Evolutionary conservation across 2,888 invertebrate species (phyloP).

Genomic region (Petrolisthes cinctipes): DNA sequence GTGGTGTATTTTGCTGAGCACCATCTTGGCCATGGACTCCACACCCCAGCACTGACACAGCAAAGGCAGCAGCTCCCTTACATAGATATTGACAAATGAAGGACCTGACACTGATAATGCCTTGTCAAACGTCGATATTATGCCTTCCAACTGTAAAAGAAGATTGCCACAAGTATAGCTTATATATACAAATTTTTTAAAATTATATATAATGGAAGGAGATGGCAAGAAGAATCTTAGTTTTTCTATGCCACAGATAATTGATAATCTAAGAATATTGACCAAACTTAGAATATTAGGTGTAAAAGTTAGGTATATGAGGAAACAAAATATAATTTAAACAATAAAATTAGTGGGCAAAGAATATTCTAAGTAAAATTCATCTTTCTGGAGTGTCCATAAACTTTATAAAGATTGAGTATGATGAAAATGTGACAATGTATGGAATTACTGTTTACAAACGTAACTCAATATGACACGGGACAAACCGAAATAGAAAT

Average conservation of each 20-base stretch:
- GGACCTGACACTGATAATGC: constrained; percentile 19
- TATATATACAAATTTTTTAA: no score
- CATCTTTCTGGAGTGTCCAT: no score
- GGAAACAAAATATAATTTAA: no score
- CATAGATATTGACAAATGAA: constrained; percentile 27
- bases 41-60: constrained; percentile 45
- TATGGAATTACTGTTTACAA: no score
- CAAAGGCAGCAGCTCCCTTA: constrained; percentile 33
- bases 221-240: neutral
- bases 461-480: neutral
- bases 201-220: neutral
- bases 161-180: neutral
- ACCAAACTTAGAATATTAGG: neutral
- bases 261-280: neutral
- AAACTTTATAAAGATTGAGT: no score
- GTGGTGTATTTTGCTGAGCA: constrained; percentile 22
- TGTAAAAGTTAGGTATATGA: neutral
- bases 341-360: no score
- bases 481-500: neutral
- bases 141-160: constrained; percentile 32
- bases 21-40: constrained; percentile 4
- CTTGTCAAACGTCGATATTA: constrained; percentile 33
- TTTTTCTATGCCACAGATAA: neutral
- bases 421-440: no score
- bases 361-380: no score